Base-by-base conservation (phyloP, 2,888 invertebrate genomes). In the Antheraea assamensis region DNA sequence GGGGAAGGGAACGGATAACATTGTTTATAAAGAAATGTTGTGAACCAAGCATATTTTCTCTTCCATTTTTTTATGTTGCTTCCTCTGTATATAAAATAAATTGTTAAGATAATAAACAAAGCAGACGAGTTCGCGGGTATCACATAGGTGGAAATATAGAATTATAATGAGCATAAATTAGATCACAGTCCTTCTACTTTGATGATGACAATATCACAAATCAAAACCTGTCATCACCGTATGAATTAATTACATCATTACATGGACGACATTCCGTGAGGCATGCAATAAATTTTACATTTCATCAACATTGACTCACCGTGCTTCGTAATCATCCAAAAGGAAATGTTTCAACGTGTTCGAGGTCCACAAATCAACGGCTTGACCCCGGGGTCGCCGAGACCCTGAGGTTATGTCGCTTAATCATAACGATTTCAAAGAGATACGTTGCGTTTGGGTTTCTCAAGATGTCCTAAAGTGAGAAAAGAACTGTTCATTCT, bases 391-490 rank as follows among this genome's bases (percentile, higher is more conserved):
- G 35, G 68, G 68, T 68, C 68, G n/a, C 68, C 35, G n/a, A 68
- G 68, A 68, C 68, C 68, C 35, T 68, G 68, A 68, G 68, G 68
- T 68, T 35, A 68, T 35, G n/a, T n/a, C 31, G 17, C n/a, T 68
- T 68, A 68, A 68, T 68, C 35, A 35, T 68, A 68, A 31, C 68
- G 68, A 35, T 68, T 68, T 68, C 35, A 68, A 68, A n/a, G 68
- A 35, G 31, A 10, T n/a, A 68, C 21, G 24, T 68, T 68, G 35
- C 68, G 68, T 68, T 35, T 35, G 68, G 15, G 13, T 68, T 68
- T 68, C 35, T 35, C n/a, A 68, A 68, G 68, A 19, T 68, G 31
- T 31, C 24, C n/a, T 35, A 68, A 61, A 2, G 0, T 13, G 17
- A 61, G 17, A 27, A 30, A 27, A 30, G 3, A 64, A 64, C 30